Base-by-base conservation (phyloP, 2,113 vertebrate genomes). In the Ascaphus truei region DNA sequence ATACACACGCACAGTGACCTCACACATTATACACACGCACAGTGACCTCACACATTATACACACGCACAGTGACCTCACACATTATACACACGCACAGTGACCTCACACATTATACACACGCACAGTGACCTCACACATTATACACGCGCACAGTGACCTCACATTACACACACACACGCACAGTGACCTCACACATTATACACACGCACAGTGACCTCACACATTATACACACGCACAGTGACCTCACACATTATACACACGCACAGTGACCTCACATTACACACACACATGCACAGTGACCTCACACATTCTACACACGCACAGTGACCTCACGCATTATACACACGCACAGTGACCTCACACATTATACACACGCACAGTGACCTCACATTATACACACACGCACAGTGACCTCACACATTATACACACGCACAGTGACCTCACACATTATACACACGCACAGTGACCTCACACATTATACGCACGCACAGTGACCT, bases 1-100 rank as follows among this genome's bases (percentile, higher is more conserved):
- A 2, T 16, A 16, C 10, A 11, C 16, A 61, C 22, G 12, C 4
- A 31, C 7, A 36, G 7, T 9, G 3, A 12, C 7, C 75, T 63
- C 15, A 98, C 97, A 96, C 81, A 94, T 95, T 62, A 98, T 93
- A 45, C 87, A 81, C 31, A 99, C 88, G 47, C 83, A 89, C 2
- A 99, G 91, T n/a, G n/a, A n/a, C n/a, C n/a, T n/a, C n/a, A n/a
- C n/a, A n/a, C n/a, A n/a, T n/a, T n/a, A n/a, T 9, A 45, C 41
- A 45, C 10, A 45, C 41, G 20, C 7, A 45, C 6, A 45, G 41
- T 18, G 7, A 47, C 12, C 43, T 47, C 43, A 16, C 7, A 15
- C 15, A 15, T 16, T 43, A 2, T 16, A 16, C 10, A 11, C 16
- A 61, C 22, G 12, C 4, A 31, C 7, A 36, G 7, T 9, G 3